Percentiles rank a stretch among this genome's conserved stretches.
Conservation (phyloP, 2,888 invertebrate genomes). For the Beris chalybata region DNA sequence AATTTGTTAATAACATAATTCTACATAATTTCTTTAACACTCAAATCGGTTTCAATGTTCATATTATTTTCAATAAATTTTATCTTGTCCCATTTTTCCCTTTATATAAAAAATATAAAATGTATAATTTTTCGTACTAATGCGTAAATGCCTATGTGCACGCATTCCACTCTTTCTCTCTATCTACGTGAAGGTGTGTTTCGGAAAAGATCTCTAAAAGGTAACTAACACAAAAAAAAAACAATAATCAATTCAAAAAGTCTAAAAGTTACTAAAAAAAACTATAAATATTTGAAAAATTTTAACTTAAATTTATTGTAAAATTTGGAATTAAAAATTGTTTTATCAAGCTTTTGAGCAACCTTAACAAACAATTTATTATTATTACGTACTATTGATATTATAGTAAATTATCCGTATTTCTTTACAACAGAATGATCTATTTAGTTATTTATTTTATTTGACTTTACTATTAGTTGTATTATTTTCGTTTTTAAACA, state of each 20-base stretch:
- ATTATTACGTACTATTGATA: slow-evolving; percentile 34
- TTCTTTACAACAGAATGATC: slow-evolving; percentile 31
- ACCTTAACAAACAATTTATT: slow-evolving; percentile 30
- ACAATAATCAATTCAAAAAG: slow-evolving; percentile 21
- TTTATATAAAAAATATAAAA: slow-evolving; percentile 41
- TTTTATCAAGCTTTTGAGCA: slow-evolving; percentile 31
- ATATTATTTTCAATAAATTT: slow-evolving; percentile 19
- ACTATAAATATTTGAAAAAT: slow-evolving; percentile 10
- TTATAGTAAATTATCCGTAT: slow-evolving; percentile 27
- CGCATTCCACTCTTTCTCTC: slow-evolving; percentile 63
- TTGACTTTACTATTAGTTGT: slow-evolving; percentile 18
- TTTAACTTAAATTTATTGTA: slow-evolving; percentile 9
- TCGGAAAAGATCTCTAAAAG: slow-evolving; percentile 96
- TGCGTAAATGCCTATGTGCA: slow-evolving; percentile 58
- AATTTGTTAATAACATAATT: not conserved
- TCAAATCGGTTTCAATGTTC: slow-evolving; percentile 22
- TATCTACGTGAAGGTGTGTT: slow-evolving; percentile 74
- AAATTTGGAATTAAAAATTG: slow-evolving; percentile 5
- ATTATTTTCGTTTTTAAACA: slow-evolving; percentile 28
- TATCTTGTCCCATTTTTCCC: slow-evolving; percentile 20
- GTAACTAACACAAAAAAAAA: slow-evolving; percentile 66
- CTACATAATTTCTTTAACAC: slow-evolving; percentile 16
- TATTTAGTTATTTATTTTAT: slow-evolving; percentile 10
- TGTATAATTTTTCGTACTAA: slow-evolving; percentile 60
- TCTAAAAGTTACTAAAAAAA: slow-evolving; percentile 14